phyloP scores from a whole-genome alignment of 2,113 vertebrate species.

The Tragelaphus buxtoni region DNA sequence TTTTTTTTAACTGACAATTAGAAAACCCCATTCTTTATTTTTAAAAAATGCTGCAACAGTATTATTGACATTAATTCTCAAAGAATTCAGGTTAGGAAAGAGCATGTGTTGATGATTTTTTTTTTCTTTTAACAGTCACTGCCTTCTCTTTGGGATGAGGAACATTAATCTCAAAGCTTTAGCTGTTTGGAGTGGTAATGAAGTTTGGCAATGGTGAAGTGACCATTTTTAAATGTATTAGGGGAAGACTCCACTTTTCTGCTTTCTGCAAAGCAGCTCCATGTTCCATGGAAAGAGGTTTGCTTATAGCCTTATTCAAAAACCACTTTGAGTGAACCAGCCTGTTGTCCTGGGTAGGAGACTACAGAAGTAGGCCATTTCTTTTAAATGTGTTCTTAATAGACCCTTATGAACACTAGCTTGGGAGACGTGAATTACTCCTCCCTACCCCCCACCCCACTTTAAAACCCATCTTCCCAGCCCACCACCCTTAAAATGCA shows the following conservation, averaged over 20 bases:
- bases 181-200: constrained; percentile 46
- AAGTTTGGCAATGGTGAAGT: constrained; percentile 48
- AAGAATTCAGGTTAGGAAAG: constrained; percentile 45
- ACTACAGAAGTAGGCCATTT: constrained; percentile 40
- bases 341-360: constrained; percentile 22
- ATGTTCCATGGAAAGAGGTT: background rate
- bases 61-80: constrained; percentile 61
- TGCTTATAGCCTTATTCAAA: constrained; percentile 19
- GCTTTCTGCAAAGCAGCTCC: constrained; percentile 15
- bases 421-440: constrained; percentile 32
- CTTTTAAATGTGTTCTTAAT: constrained; percentile 43
- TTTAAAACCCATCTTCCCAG: constrained; percentile 27
- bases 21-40: constrained; percentile 66
- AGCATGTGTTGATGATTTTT: background rate
- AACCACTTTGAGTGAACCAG: background rate
- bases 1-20: constrained; percentile 71
- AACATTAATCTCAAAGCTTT: constrained; percentile 46
- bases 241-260: background rate
- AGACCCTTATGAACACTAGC: constrained; percentile 41
- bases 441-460: fast-evolving
- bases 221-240: constrained; percentile 45
- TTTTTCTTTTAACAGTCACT: background rate
- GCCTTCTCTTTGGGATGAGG: constrained; percentile 43
- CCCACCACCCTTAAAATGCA: background rate
- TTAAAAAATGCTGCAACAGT: constrained; percentile 53